A percentile compares a stretch with the other conserved stretches of the same genome.
phyloP scores from a whole-genome alignment of 2,888 invertebrate species.

The Melanotus villosus region DNA sequence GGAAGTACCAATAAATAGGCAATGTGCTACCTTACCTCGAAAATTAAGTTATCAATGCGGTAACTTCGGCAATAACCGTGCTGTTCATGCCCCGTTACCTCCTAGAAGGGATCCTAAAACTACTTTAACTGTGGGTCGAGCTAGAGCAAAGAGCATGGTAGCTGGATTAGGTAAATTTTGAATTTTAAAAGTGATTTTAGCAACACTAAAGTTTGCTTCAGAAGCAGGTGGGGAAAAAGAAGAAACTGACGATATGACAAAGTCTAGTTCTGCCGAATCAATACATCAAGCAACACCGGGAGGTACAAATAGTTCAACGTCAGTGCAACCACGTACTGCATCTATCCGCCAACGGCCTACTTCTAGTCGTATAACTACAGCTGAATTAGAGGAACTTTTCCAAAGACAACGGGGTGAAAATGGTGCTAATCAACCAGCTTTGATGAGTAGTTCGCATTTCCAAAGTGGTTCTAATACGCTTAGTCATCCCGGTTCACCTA shows the following conservation, averaged over 20 bases:
- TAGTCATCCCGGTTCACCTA: conserved; percentile 75
- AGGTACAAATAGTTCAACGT: conserved; percentile 71
- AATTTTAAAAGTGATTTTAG: background rate
- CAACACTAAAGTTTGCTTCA: too few relatives aligned
- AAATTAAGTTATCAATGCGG: conserved; percentile 74
- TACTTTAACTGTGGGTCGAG: conserved; percentile 92
- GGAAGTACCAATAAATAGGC: conserved; percentile 72
- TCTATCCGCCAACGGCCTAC: conserved; percentile 92
- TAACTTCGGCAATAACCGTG: conserved; percentile 69
- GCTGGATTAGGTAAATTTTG: conserved; percentile 82
- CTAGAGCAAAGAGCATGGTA: conserved; percentile 93
- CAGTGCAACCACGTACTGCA: conserved; percentile 86
- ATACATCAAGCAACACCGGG: conserved; percentile 73
- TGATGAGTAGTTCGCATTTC: conserved; percentile 85
- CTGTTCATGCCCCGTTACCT: conserved; percentile 90
- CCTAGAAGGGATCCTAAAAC: conserved; percentile 96
- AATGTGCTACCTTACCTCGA: conserved; percentile 89
- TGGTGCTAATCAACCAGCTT: conserved; percentile 67
- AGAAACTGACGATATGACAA: conserved; percentile 80
- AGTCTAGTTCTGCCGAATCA: conserved; percentile 87
- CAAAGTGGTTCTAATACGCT: conserved; percentile 76
- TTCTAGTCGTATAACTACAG: conserved; percentile 90
- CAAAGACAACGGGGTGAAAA: conserved; percentile 82
- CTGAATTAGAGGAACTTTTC: conserved; percentile 94
- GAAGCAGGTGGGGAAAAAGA: conserved; percentile 80